Evolutionary conservation across 2,113 vertebrate genomes (phyloP).

Genomic region (Cygnus atratus): DNA sequence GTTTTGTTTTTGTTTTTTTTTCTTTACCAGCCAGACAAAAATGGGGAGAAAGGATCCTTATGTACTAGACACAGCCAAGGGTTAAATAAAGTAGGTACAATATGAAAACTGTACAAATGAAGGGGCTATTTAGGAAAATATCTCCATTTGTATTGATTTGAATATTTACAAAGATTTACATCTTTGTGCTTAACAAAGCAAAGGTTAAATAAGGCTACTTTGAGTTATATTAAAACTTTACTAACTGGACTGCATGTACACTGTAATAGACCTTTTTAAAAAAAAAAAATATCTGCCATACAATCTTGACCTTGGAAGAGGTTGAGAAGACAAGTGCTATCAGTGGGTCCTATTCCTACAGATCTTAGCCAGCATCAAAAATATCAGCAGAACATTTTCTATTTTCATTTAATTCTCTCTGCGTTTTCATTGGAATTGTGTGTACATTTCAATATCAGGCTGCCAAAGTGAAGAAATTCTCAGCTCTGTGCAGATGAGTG

Average conservation of each 20-base stretch:
- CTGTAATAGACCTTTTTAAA: background rate
- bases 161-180: background rate
- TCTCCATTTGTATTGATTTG: background rate
- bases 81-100: background rate
- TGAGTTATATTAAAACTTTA: background rate
- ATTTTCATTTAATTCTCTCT: conserved; percentile 4
- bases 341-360: background rate
- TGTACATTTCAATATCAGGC: background rate
- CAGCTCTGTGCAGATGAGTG: background rate
- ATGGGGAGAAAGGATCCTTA: background rate
- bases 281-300: background rate
- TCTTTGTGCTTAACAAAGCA: background rate
- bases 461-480: background rate
- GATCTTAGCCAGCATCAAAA: background rate
- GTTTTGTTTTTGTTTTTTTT: background rate
- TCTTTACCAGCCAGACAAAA: background rate
- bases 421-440: background rate
- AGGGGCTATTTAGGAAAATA: background rate
- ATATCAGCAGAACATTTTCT: background rate
- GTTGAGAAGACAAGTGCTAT: background rate
- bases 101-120: background rate
- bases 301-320: background rate
- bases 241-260: background rate
- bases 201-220: background rate
- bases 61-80: background rate